These are phyloP conservation scores for Eleginops maclovinus DNA, from an alignment of 2,113 vertebrate genomes.

Conservation along the genomic window DNA sequence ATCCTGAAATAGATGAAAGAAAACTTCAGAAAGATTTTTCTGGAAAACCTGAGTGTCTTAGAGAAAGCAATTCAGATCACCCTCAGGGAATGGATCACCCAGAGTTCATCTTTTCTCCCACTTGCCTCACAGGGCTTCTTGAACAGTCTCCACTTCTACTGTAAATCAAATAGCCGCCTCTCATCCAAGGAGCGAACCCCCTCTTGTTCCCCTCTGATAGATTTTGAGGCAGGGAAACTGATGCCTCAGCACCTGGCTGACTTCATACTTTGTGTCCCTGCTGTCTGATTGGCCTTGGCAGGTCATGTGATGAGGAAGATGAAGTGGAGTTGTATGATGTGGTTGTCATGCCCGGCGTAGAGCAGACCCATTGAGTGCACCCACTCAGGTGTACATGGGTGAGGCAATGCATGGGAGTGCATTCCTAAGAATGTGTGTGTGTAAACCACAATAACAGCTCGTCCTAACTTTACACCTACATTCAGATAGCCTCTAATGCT, in stretches of 20 bases:
- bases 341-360: constrained; percentile 90
- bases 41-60: too few species aligned
- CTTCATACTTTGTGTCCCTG: constrained; percentile 41
- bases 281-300: constrained; percentile 86
- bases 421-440: constrained; percentile 41
- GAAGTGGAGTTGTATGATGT: constrained; percentile 87
- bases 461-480: background rate
- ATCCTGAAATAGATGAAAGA: too few species aligned
- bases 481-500: constrained; percentile 23
- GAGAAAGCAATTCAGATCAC: too few species aligned
- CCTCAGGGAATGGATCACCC: too few species aligned
- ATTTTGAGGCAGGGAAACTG: background rate
- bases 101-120: too few species aligned
- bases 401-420: constrained; percentile 82
- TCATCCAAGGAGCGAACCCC: background rate
- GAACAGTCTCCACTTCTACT: background rate
- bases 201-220: background rate
- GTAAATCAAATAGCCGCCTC: constrained; percentile 5
- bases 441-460: constrained; percentile 36
- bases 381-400: constrained; percentile 82
- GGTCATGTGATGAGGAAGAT: constrained; percentile 92
- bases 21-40: too few species aligned
- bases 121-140: background rate
- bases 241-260: background rate
- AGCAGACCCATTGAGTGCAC: constrained; percentile 88